phyloP scores from a whole-genome alignment of 2,888 invertebrate genomes.

The Pachymerium ferrugineum region DNA sequence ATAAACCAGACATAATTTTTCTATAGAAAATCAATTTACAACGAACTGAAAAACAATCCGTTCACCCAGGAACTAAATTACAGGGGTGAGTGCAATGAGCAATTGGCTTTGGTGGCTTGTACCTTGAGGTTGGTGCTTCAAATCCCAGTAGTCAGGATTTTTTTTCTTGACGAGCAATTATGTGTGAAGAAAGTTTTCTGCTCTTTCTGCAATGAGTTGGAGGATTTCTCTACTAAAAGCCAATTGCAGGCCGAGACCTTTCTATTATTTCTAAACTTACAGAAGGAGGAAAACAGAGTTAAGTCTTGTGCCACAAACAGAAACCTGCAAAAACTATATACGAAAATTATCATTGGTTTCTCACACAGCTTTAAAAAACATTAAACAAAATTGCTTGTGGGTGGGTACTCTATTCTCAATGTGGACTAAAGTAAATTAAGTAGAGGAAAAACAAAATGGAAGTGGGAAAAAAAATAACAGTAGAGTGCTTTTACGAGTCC shows the following conservation, averaged over 20 bases:
- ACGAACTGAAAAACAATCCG: too few relatives aligned
- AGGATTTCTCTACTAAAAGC: neutral
- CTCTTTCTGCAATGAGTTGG: neutral
- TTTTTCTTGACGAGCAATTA: neutral
- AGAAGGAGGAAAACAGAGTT: neutral
- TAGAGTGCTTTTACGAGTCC: too few relatives aligned
- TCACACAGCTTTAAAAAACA: too few relatives aligned
- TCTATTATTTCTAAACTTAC: neutral
- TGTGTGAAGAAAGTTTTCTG: neutral
- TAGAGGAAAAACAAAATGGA: neutral
- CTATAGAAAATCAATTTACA: too few relatives aligned
- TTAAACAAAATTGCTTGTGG: neutral
- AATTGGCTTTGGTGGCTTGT: neutral
- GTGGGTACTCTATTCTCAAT: neutral
- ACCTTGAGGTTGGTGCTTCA: constrained; percentile 5
- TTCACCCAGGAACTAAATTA: too few relatives aligned
- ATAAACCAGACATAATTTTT: too few relatives aligned
- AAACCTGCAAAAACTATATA: too few relatives aligned
- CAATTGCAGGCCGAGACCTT: neutral
- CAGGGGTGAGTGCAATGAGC: too few relatives aligned
- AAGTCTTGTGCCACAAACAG: too few relatives aligned
- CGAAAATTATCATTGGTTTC: too few relatives aligned
- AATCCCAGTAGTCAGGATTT: neutral
- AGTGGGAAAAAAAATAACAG: neutral
- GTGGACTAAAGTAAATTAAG: neutral